Base-by-base conservation (phyloP, 2,888 invertebrate species). In the Leptura quadrifasciata region DNA sequence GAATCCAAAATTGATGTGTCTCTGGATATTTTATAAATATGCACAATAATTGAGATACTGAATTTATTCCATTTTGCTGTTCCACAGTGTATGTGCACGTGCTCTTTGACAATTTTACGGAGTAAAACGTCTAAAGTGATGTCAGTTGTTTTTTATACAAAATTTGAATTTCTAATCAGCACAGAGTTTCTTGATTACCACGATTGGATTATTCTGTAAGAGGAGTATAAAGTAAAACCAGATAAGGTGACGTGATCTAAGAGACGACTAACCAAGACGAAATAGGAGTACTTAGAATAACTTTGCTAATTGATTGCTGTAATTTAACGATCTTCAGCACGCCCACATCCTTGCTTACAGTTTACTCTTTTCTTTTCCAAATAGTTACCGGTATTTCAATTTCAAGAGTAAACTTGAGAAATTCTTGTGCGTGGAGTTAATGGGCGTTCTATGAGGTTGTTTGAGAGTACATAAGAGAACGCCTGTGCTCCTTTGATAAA, bases 301-400 rank as follows among this genome's bases (percentile, higher is more conserved):
- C 57, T 68, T 18, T 27, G 57, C 68, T 68, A 68, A 68, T 68
- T 68, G 68, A 57, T 57, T 31, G 68, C 20, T 57, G 68, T 68
- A 69, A 47, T 31, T 68, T 55, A 55, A 18, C 68, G 27, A 35
- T 68, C 17, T 12, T 63, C 24, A 24, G 10, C n/a, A 39, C 39
- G 9, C 69, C 58, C 47, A 69, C 58, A 39, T 69, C 20, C 35
- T 39, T 58, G 58, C 27, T 39, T 39, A 18, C 39, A 39, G 17
- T 64, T 39, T 9, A 17, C 20, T 64, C 35, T 39, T 52, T 64
- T 64, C 61, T 35, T 27, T 63, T 63, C n/a, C 17, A 15, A n/a
- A 65, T 24, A 24, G 65, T 47, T 24, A 65, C n/a, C 17, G 20
- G 39, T 24, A 20, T 20, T 52, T 21, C 18, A 47, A 65, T 65